These are phyloP conservation scores for Ptyas mucosa DNA, from an alignment of 2,113 vertebrate species.

Conservation along the genomic window DNA sequence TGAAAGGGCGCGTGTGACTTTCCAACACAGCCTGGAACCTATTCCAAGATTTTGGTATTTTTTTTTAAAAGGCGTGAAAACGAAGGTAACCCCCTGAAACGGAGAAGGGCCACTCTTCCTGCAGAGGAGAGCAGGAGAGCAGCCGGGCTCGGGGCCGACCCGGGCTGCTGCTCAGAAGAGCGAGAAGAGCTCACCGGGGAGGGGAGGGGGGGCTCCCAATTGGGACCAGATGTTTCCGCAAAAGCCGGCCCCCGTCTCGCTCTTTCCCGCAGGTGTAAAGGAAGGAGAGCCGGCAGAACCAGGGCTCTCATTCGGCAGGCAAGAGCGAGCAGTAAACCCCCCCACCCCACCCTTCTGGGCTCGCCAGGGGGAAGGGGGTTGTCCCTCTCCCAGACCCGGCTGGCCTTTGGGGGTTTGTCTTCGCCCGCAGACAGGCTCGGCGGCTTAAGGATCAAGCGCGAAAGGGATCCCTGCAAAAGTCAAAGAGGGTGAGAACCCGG, in stretches of 20 bases:
- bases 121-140: conserved; percentile 27
- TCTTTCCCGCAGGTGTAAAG: neutral
- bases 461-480: neutral
- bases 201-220: conserved; percentile 39
- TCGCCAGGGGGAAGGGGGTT: neutral
- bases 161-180: conserved; percentile 30
- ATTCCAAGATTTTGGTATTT: neutral
- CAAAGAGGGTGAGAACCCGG: neutral
- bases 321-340: neutral
- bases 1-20: neutral
- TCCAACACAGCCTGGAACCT: neutral
- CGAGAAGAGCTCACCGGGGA: conserved; percentile 15
- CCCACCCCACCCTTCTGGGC: neutral
- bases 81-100: too few species aligned
- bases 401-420: neutral
- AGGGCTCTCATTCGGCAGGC: neutral
- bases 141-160: conserved; percentile 23
- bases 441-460: neutral
- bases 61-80: too few species aligned
- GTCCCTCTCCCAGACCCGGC: neutral
- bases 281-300: neutral
- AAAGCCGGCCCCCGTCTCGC: conserved; percentile 8
- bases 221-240: conserved; percentile 51
- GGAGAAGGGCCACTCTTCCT: conserved; percentile 40
- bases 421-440: neutral